These are phyloP conservation scores for Paralichthys olivaceus DNA, from an alignment of 2,113 vertebrate genomes.

Conservation along the genomic window DNA sequence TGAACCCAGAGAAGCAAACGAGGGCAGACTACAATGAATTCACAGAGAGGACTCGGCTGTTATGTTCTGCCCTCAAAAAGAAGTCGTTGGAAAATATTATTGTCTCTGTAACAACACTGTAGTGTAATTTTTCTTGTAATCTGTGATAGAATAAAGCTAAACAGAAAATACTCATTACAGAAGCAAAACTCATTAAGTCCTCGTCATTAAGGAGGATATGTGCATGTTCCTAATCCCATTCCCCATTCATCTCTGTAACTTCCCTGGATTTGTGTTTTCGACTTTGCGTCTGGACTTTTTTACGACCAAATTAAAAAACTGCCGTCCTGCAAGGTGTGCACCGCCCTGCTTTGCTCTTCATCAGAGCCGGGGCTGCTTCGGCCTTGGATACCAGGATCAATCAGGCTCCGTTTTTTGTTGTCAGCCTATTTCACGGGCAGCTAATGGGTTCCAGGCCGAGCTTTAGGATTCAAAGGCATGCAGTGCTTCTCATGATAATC, in stretches of 20 bases:
- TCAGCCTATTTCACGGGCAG: conserved; percentile 72
- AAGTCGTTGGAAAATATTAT: conserved; percentile 13
- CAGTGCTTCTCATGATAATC: conserved; percentile 78
- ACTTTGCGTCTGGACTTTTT: conserved; percentile 20
- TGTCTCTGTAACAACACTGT: conserved; percentile 4
- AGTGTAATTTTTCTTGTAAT: neutral
- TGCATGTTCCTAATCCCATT: neutral
- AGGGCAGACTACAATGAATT: conserved; percentile 11
- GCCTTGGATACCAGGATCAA: conserved; percentile 71
- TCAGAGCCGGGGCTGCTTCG: conserved; percentile 43
- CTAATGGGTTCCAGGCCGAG: conserved; percentile 76
- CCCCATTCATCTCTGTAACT: conserved; percentile 5
- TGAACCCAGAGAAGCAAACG: conserved; percentile 37
- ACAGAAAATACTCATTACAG: conserved; percentile 13
- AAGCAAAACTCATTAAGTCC: conserved; percentile 21
- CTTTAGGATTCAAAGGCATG: conserved; percentile 73
- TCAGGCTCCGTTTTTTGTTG: conserved; percentile 60
- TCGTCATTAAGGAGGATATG: conserved; percentile 5
- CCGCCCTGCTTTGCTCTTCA: conserved; percentile 52
- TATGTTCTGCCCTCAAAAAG: conserved; percentile 12
- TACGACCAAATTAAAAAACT: conserved; percentile 36
- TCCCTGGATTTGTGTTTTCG: conserved; percentile 23
- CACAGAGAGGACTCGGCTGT: neutral
- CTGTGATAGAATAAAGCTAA: neutral
- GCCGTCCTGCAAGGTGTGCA: conserved; percentile 55